A percentile compares a stretch with the other conserved stretches of the same genome.
These are phyloP conservation scores for Pogona vitticeps DNA, from an alignment of 2,113 vertebrate genomes.

Conservation along the genomic window DNA sequence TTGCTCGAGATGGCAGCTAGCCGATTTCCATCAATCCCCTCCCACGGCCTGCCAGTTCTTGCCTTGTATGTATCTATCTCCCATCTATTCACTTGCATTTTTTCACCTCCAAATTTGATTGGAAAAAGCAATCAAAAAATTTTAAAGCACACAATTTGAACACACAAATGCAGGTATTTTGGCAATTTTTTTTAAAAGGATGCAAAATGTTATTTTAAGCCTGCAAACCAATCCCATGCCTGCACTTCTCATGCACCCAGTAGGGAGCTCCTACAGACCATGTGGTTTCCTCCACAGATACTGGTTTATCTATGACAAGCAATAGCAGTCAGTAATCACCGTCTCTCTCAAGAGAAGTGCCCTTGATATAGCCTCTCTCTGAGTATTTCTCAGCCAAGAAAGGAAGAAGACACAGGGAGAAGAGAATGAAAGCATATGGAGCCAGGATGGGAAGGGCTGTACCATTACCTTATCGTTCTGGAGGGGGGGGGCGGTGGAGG, in stretches of 20 bases:
- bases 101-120: neutral
- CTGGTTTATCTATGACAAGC: slow-evolving; percentile 12
- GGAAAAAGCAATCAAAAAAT: neutral
- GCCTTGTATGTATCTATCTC: neutral
- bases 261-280: neutral
- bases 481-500: neutral
- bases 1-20: neutral
- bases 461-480: neutral
- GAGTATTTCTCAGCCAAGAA: neutral
- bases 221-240: neutral
- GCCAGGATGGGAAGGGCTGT: neutral
- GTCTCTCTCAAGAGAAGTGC: neutral
- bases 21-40: neutral
- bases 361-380: neutral
- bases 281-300: neutral
- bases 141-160: neutral
- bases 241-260: neutral
- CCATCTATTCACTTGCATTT: neutral
- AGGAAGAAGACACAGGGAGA: neutral
- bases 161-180: neutral
- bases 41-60: neutral
- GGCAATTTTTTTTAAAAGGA: neutral
- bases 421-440: neutral
- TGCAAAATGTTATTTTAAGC: neutral
- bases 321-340: neutral